Conservation (phyloP, 2,113 vertebrate species). For the Solea solea region DNA sequence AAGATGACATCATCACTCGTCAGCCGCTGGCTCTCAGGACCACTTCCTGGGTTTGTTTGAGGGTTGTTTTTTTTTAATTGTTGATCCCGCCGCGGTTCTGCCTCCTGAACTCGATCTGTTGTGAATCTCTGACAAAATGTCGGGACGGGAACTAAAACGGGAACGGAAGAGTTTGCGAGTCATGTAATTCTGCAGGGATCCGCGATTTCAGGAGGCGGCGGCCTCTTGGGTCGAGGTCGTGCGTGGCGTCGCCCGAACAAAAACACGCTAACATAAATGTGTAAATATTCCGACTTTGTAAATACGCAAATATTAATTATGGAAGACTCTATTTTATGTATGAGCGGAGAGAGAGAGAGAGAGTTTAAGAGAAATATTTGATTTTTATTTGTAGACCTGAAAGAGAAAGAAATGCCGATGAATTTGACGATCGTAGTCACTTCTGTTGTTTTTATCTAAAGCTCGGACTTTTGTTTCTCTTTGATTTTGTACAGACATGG, state of each 20-base stretch:
- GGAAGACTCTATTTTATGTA: constrained; percentile 85
- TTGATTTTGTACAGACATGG: constrained; percentile 79
- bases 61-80: too few species aligned
- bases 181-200: constrained; percentile 29
- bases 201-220: not conserved
- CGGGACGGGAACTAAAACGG: not conserved
- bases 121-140: too few species aligned
- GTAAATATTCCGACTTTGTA: constrained; percentile 74
- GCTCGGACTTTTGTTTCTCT: constrained; percentile 33
- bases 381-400: constrained; percentile 63
- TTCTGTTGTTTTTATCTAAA: constrained; percentile 67
- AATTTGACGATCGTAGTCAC: constrained; percentile 9
- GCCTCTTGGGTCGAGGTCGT: constrained; percentile 51
- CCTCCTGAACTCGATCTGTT: too few species aligned
- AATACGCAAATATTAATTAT: constrained; percentile 80
- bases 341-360: constrained; percentile 62
- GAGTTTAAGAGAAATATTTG: constrained; percentile 73
- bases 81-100: too few species aligned
- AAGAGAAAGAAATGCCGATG: not conserved
- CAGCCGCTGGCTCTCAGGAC: constrained; percentile 68
- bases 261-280: constrained; percentile 52
- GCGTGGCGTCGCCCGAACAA: constrained; percentile 41
- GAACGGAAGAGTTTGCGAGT: not conserved
- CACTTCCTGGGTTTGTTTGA: constrained; percentile 69
- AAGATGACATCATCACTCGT: constrained; percentile 60